Conservation (phyloP, 2,797 vertebrate genomes). For the Geotrypetes seraphini region DNA sequence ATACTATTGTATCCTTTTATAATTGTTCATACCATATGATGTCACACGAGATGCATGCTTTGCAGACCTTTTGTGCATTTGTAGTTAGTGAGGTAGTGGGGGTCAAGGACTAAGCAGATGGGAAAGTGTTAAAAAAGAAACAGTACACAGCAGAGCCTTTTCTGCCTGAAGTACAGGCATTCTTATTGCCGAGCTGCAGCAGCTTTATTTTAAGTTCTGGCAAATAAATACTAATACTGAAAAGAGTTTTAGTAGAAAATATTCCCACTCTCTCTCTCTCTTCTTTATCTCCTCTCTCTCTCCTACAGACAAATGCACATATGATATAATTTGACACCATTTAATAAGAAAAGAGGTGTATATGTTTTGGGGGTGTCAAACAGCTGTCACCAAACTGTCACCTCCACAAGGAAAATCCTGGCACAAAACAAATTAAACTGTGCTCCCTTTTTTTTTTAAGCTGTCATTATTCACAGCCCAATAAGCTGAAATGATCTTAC, state of each 20-base stretch:
- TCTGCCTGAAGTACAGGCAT: no score
- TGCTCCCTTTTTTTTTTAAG: constrained; percentile 62
- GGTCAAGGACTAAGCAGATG: no score
- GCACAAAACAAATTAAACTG: constrained; percentile 56
- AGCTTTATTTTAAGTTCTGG: constrained; percentile 15
- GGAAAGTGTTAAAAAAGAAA: no score
- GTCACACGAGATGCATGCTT: no score
- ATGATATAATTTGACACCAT: constrained; percentile 30
- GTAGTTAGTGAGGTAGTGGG: no score
- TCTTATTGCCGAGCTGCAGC: no score
- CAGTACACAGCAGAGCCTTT: no score
- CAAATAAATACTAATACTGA: constrained; percentile 18
- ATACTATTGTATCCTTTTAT: no score
- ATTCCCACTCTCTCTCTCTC: constrained; percentile 7
- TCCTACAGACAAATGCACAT: constrained; percentile 2
- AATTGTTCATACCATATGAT: no score
- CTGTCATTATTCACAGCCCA: constrained; percentile 73
- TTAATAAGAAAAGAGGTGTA: constrained; percentile 51
- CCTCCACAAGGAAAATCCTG: constrained; percentile 56
- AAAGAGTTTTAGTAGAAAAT: constrained; percentile 9
- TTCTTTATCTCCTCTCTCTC: no score
- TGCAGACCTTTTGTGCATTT: no score
- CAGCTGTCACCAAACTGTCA: constrained; percentile 65
- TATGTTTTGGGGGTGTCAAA: constrained; percentile 57
- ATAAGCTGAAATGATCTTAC: constrained; percentile 70